A percentile compares a stretch with the other conserved stretches of the same genome.
Evolutionary conservation across 2,113 vertebrate genomes (phyloP).

Genomic region (Bubo blakistoni): DNA sequence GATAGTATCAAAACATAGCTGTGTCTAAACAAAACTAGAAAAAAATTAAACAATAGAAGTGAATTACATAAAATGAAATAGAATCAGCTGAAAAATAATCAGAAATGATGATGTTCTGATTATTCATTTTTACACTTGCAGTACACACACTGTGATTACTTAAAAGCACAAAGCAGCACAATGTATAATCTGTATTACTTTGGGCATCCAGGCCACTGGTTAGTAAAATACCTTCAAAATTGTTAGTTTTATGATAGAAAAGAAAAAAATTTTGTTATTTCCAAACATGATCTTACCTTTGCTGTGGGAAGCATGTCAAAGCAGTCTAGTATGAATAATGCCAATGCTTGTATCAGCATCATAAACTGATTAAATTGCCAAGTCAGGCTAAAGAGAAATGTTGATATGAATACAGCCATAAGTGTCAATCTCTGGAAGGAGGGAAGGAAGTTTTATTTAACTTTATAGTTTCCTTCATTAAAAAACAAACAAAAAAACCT

Average conservation of each 20-base stretch:
- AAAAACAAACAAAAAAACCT: background rate
- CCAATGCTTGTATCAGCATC: constrained; percentile 88
- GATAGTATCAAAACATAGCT: background rate
- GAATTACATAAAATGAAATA: background rate
- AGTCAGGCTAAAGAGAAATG: constrained; percentile 89
- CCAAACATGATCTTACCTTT: constrained; percentile 77
- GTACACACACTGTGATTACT: background rate
- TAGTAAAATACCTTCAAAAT: background rate
- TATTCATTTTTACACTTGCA: background rate
- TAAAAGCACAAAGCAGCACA: background rate
- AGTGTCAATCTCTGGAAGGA: constrained; percentile 82
- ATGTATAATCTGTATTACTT: background rate
- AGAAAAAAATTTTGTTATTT: background rate
- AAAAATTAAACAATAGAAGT: background rate
- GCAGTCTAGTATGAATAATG: constrained; percentile 86
- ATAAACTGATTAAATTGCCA: constrained; percentile 99
- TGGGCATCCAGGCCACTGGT: background rate
- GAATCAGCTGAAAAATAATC: background rate
- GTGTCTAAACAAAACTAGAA: background rate
- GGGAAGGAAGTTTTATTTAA: constrained; percentile 15
- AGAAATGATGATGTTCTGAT: background rate
- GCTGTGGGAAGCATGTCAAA: constrained; percentile 81
- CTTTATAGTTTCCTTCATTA: background rate
- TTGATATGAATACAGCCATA: constrained; percentile 84
- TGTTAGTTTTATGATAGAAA: background rate